phyloP scores from a whole-genome alignment of 2,888 invertebrate genomes.

The Timema podura region DNA sequence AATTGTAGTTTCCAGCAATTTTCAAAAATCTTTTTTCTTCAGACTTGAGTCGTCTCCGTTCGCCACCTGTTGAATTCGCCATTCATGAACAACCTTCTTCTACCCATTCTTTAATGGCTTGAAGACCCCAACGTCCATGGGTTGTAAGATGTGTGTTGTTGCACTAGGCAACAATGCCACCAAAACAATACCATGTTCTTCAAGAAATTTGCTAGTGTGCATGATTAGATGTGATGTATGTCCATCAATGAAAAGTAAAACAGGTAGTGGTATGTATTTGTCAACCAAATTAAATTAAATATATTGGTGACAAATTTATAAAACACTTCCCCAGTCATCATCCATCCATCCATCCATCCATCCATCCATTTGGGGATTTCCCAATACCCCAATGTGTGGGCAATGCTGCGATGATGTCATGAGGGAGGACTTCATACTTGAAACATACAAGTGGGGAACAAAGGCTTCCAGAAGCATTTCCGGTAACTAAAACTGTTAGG shows the following conservation, averaged over 20 bases:
- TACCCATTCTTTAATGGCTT: slow-evolving; percentile 39
- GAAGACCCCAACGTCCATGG: slow-evolving; percentile 36
- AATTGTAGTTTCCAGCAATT: neutral
- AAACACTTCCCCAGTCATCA: slow-evolving; percentile 23
- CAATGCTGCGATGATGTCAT: slow-evolving; percentile 6
- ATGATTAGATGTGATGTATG: slow-evolving; percentile 37
- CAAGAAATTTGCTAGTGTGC: slow-evolving; percentile 42
- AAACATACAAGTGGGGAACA: slow-evolving; percentile 29
- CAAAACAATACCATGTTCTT: slow-evolving; percentile 40
- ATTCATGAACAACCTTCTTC: slow-evolving; percentile 37
- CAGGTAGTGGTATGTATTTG: slow-evolving; percentile 35
- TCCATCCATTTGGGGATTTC: too few relatives aligned
- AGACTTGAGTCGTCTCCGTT: too few relatives aligned
- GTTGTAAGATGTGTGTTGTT: slow-evolving; percentile 42
- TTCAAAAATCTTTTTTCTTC: neutral
- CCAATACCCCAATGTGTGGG: slow-evolving; percentile 32
- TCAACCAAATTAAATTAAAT: slow-evolving; percentile 31
- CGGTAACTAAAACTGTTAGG: too few relatives aligned
- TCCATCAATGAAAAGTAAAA: slow-evolving; percentile 34
- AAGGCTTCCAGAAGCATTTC: slow-evolving; percentile 36
- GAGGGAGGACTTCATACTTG: slow-evolving; percentile 27
- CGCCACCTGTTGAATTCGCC: slow-evolving; percentile 36
- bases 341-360: too few relatives aligned
- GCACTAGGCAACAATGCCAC: slow-evolving; percentile 42
- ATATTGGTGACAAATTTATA: slow-evolving; percentile 33